phyloP scores from a whole-genome alignment of 2,113 vertebrate species.

The Corythoichthys intestinalis region DNA sequence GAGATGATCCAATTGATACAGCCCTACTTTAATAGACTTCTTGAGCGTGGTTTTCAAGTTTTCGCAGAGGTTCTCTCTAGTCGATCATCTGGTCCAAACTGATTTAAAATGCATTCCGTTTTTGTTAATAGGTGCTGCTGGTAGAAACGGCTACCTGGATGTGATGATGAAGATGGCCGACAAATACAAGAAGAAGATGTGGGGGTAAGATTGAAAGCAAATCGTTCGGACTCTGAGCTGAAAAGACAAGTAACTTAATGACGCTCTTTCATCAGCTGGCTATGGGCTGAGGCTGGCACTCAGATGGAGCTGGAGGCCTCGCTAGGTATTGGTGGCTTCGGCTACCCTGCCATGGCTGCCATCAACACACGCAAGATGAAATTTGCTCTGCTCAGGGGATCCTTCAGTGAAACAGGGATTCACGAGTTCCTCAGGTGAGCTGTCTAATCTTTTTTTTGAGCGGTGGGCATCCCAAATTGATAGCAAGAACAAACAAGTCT shows the following conservation, averaged over 20 bases:
- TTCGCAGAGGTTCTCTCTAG: too few relatives aligned
- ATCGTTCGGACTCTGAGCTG: neutral
- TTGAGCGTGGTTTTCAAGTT: too few relatives aligned
- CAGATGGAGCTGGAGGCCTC: slow-evolving; percentile 87
- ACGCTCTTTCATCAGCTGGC: slow-evolving; percentile 53
- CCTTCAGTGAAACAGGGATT: slow-evolving; percentile 86
- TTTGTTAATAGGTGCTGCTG: slow-evolving; percentile 77
- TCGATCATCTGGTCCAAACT: neutral
- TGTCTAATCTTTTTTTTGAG: neutral
- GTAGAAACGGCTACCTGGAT: slow-evolving; percentile 88
- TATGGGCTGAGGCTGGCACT: slow-evolving; percentile 92
- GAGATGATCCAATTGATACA: neutral
- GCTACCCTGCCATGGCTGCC: slow-evolving; percentile 95
- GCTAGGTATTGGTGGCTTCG: slow-evolving; percentile 93
- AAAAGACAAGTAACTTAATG: neutral
- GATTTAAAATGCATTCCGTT: neutral
- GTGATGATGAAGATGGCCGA: slow-evolving; percentile 91
- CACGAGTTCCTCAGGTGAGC: slow-evolving; percentile 76
- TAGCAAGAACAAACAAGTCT: neutral
- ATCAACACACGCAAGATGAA: slow-evolving; percentile 96
- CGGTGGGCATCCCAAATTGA: neutral
- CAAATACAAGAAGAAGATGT: slow-evolving; percentile 98
- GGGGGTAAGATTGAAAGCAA: slow-evolving; percentile 81
- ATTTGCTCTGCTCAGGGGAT: slow-evolving; percentile 89
- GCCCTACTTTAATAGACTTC: too few relatives aligned